These are phyloP conservation scores for Sebastes paucispinis DNA, from an alignment of 2,797 vertebrate species.

Conservation along the genomic window DNA sequence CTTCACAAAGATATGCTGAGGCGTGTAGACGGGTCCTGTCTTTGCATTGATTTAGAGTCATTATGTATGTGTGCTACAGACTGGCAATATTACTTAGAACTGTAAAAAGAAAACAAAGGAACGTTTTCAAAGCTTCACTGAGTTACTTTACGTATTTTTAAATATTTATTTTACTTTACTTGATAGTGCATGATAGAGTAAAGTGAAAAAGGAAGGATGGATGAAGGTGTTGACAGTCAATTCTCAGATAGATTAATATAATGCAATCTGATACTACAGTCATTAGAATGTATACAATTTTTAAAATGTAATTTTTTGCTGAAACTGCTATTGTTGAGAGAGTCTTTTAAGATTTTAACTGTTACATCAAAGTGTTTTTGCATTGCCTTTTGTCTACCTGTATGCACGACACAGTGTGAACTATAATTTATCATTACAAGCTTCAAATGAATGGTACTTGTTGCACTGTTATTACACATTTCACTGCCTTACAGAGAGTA, in stretches of 20 bases:
- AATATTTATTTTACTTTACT: background rate
- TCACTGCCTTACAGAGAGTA: background rate
- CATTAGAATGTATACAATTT: background rate
- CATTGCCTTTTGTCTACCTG: background rate
- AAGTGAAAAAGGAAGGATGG: background rate
- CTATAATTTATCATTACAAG: background rate
- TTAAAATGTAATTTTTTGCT: background rate
- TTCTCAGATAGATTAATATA: background rate
- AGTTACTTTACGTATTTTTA: background rate
- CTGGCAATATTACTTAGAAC: background rate
- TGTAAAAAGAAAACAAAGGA: background rate
- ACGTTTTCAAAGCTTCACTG: background rate
- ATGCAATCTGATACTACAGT: background rate
- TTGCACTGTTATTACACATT: background rate
- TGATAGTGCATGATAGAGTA: background rate
- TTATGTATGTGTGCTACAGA: background rate
- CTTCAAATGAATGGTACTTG: background rate
- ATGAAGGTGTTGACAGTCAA: background rate
- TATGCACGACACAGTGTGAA: background rate
- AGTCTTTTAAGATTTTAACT: background rate
- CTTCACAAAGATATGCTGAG: background rate
- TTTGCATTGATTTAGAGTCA: background rate
- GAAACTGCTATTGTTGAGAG: background rate
- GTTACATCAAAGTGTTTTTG: background rate
- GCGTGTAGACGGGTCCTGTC: background rate